These are phyloP conservation scores for Frieseomelitta varia DNA, from an alignment of 1,140 invertebrate species.

Conservation along the genomic window DNA sequence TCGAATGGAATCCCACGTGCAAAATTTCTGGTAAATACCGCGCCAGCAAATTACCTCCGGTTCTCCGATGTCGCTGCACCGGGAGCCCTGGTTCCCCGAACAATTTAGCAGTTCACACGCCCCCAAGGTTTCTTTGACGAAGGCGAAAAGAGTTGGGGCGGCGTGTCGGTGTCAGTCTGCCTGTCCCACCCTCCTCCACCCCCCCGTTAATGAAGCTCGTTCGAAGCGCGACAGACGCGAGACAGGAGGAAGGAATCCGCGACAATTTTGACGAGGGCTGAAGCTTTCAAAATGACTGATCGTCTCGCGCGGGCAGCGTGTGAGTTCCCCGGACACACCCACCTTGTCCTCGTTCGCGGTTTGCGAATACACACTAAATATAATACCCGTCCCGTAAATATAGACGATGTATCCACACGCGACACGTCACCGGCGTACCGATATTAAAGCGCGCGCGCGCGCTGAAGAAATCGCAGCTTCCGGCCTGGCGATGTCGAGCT, in stretches of 20 bases:
- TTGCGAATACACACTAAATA: conserved; percentile 76
- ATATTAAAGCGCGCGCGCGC: conserved; percentile 27
- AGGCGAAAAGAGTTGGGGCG: neutral
- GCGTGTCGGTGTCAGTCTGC: conserved; percentile 10
- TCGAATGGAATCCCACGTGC: too few relatives aligned
- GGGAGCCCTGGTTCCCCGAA: neutral
- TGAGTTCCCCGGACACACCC: conserved; percentile 77
- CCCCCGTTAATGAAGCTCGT: conserved; percentile 35
- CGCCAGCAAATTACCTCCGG: neutral
- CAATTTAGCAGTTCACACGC: neutral
- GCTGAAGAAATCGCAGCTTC: neutral
- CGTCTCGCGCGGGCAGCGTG: conserved; percentile 69
- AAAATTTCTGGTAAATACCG: neutral
- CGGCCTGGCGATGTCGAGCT: conserved; percentile 25
- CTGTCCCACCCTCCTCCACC: neutral
- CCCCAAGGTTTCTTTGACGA: neutral
- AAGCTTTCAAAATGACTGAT: conserved; percentile 78
- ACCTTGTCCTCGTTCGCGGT: conserved; percentile 69
- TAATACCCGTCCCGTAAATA: conserved; percentile 76
- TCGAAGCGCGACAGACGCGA: conserved; percentile 36
- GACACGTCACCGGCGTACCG: conserved; percentile 66
- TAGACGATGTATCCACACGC: conserved; percentile 80
- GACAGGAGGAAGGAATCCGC: conserved; percentile 46
- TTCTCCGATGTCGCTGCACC: neutral
- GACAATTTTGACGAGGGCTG: conserved; percentile 52